A percentile compares a stretch with the other conserved stretches of the same genome.
These are phyloP conservation scores for Phoxinus dragarum DNA, from an alignment of 2,797 vertebrate species.

Conservation along the genomic window DNA sequence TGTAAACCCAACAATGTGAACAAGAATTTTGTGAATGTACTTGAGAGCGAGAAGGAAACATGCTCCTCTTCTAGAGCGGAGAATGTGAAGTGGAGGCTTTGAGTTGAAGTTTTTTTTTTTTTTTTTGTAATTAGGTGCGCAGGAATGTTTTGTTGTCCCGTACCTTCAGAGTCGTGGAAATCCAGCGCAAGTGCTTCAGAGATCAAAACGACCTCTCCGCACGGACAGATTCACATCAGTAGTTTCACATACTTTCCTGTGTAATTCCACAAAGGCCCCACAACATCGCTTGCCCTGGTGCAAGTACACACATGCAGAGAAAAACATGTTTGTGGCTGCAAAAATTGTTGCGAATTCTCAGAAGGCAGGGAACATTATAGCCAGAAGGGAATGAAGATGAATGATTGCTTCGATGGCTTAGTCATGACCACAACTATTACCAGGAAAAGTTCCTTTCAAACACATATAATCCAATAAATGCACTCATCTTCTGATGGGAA, in stretches of 20 bases:
- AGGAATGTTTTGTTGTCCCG: conserved; percentile 27
- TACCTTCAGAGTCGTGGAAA: conserved; percentile 40
- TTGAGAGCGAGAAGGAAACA: conserved; percentile 35
- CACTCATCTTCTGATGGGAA: neutral
- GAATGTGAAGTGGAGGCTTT: conserved; percentile 42
- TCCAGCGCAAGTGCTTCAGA: conserved; percentile 21
- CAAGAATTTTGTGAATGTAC: conserved; percentile 62
- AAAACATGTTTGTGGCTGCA: conserved; percentile 24
- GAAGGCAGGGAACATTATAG: conserved; percentile 19
- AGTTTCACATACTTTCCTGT: conserved; percentile 31
- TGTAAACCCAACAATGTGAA: conserved; percentile 61
- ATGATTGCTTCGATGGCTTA: conserved; percentile 11
- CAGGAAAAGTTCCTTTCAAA: conserved; percentile 18
- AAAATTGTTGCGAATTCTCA: conserved; percentile 18
- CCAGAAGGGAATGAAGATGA: conserved; percentile 20
- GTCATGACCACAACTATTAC: conserved; percentile 21
- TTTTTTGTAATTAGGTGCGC: conserved; percentile 24
- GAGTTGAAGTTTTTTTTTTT: conserved; percentile 23
- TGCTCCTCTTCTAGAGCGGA: conserved; percentile 3
- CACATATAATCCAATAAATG: neutral
- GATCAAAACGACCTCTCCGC: conserved; percentile 46
- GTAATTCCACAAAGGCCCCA: conserved; percentile 32
- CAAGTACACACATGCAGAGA: conserved; percentile 41
- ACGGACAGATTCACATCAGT: conserved; percentile 35
- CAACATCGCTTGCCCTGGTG: conserved; percentile 3